Base-by-base conservation (phyloP, 1,140 invertebrate species). In the Leptonema lineaticorne region DNA sequence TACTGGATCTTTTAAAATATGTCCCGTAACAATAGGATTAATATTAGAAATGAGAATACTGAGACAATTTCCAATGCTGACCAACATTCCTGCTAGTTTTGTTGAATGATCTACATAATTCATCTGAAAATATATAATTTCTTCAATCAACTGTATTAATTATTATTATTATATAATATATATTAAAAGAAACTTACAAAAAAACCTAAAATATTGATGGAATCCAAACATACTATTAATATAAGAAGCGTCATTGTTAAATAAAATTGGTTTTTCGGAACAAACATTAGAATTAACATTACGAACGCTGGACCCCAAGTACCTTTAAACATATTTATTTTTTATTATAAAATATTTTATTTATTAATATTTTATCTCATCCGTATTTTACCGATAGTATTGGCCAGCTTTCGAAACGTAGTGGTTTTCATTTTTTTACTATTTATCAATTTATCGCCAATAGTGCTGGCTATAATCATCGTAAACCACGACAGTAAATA, bases 401-500 rank as follows among this genome's bases (percentile, higher is more conserved):
- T 90, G 59, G 81, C 80, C 0, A 84, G 72, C 76, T 89, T 90
- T 57, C 88, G 80, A 0, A 84, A 75, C 0, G 73, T 70, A 0
- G 75, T 82, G 5, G 83, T 75, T 0, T 78, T 73, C 0, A 84
- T 63, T n/a, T 77, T 71, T 14, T 82, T 78, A 37, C 79, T 83
- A 5, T 75, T 78, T 4, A 85, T 75, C 1, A 87, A 74, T 7
- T 74, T 81, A 74, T 89, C 88, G 0, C 86, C 79, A 0, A 85
- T 33, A 69, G 78, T 82, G 24, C 87, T 83, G 11, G 85, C 81
- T 2, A 86, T 77, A 22, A 89, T 83, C 30, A 85, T 84, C 41
- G 87, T 73, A 0, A 89, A 68, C 85, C 86, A 89, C 76, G 87
- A 86, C 0, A 78, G 80, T 5, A 89, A 75, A 72, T 93, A 94